Percentiles rank a stretch among this genome's conserved stretches.
phyloP scores from a whole-genome alignment of 2,888 invertebrate genomes.

The Apocheima hispidaria region DNA sequence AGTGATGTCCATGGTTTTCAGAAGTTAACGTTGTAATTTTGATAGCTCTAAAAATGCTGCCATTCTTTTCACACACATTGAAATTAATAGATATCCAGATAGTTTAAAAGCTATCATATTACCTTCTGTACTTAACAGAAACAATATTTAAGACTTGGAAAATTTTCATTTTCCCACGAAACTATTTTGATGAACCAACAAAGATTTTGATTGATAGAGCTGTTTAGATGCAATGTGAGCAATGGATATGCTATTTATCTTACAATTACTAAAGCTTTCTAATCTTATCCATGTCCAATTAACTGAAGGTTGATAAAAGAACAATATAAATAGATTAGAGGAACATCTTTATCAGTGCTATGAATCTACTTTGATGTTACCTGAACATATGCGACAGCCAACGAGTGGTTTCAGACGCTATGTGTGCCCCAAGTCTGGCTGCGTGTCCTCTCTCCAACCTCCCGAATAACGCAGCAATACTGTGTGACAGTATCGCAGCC shows the following conservation, averaged over 20 bases:
- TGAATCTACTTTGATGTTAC: slow-evolving; percentile 69
- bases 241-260: slow-evolving; percentile 12
- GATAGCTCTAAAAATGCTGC: no score
- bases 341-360: slow-evolving; percentile 22
- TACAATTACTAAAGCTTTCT: slow-evolving; percentile 34
- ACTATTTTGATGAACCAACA: not conserved
- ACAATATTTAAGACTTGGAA: no score
- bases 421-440: slow-evolving; percentile 91
- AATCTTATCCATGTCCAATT: slow-evolving; percentile 65
- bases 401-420: slow-evolving; percentile 94
- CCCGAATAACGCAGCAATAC: slow-evolving; percentile 94
- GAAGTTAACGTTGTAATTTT: no score
- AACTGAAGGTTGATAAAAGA: slow-evolving; percentile 61
- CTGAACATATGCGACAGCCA: slow-evolving; percentile 96
- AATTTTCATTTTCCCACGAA: no score
- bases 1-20: no score
- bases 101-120: no score
- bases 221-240: slow-evolving; percentile 9
- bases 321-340: slow-evolving; percentile 26
- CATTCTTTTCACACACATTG: no score
- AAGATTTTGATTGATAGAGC: slow-evolving; percentile 15
- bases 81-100: no score
- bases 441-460: slow-evolving; percentile 92
- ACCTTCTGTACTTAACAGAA: no score
- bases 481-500: slow-evolving; percentile 92